These are phyloP conservation scores for Orientallactaga sibirica DNA, from an alignment of 2,797 vertebrate genomes.

Conservation along the genomic window DNA sequence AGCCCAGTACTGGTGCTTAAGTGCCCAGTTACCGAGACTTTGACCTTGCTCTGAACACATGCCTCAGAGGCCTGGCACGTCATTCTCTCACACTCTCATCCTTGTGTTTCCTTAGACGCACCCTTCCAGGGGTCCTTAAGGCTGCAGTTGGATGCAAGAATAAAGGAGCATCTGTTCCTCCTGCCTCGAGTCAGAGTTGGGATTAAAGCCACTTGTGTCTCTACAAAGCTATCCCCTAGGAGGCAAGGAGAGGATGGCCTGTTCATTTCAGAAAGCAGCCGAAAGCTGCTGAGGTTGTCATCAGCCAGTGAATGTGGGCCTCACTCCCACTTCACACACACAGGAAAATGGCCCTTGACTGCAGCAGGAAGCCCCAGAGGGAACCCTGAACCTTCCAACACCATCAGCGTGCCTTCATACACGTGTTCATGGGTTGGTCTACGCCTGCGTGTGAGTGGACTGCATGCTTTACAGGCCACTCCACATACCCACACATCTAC, in stretches of 20 bases:
- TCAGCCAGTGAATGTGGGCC: not conserved
- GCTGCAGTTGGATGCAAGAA: fast-evolving
- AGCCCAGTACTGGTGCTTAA: not conserved
- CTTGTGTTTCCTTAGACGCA: not conserved
- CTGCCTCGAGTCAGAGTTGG: not conserved
- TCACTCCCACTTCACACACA: not conserved
- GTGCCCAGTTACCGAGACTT: no score
- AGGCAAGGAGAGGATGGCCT: not conserved
- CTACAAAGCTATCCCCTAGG: not conserved
- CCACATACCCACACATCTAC: not conserved
- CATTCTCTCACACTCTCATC: fast-evolving
- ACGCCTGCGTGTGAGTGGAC: not conserved
- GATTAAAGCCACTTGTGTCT: not conserved
- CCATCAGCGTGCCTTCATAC: fast-evolving
- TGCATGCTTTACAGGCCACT: no score
- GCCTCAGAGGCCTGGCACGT: not conserved
- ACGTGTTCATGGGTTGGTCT: no score
- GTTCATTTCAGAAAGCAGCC: not conserved
- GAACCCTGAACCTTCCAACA: not conserved
- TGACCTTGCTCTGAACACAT: not conserved
- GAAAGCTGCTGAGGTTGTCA: not conserved
- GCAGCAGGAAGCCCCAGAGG: not conserved
- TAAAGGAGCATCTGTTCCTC: not conserved
- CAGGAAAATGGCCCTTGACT: not conserved
- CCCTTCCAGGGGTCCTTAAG: not conserved